Percentiles rank a stretch among this genome's conserved stretches.
Conservation (phyloP, 2,797 vertebrate species). For the Chloroceryle inda region DNA sequence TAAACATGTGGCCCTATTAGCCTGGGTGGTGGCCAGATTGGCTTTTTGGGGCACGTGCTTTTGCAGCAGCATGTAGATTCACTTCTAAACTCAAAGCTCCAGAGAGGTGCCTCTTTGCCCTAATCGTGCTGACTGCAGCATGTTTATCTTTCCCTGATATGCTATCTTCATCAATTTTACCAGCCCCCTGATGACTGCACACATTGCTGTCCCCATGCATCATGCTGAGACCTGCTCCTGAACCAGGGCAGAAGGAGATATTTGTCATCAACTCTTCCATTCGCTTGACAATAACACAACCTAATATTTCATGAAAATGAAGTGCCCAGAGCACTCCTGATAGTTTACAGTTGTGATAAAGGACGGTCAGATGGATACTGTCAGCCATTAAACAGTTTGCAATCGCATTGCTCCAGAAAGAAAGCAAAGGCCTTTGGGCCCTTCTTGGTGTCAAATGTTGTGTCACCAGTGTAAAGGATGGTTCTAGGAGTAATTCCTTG, state of each 20-base stretch:
- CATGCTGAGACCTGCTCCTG: constrained; percentile 82
- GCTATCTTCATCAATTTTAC: constrained; percentile 92
- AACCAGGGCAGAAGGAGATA: constrained; percentile 83
- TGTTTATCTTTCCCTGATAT: constrained; percentile 87
- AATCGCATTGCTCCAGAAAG: constrained; percentile 65
- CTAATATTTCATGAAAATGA: constrained; percentile 96
- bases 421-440: constrained; percentile 76
- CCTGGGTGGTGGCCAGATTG: constrained; percentile 4
- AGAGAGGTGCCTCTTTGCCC: constrained; percentile 71
- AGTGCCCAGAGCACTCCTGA: constrained; percentile 86
- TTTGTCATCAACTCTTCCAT: constrained; percentile 90
- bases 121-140: constrained; percentile 76
- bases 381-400: constrained; percentile 68
- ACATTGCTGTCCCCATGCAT: constrained; percentile 89
- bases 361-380: constrained; percentile 68
- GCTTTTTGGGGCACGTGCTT: constrained; percentile 40
- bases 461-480: constrained; percentile 71
- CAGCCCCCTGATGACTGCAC: constrained; percentile 84
- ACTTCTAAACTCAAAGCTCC: constrained; percentile 72
- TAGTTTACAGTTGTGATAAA: constrained; percentile 87
- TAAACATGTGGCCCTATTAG: constrained; percentile 33
- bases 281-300: constrained; percentile 88
- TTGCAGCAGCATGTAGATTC: constrained; percentile 42
- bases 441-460: constrained; percentile 78
- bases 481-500: constrained; percentile 50